Evolutionary conservation across 2,797 vertebrate species (phyloP).

Genomic region (Parotocinclus haroldoi): DNA sequence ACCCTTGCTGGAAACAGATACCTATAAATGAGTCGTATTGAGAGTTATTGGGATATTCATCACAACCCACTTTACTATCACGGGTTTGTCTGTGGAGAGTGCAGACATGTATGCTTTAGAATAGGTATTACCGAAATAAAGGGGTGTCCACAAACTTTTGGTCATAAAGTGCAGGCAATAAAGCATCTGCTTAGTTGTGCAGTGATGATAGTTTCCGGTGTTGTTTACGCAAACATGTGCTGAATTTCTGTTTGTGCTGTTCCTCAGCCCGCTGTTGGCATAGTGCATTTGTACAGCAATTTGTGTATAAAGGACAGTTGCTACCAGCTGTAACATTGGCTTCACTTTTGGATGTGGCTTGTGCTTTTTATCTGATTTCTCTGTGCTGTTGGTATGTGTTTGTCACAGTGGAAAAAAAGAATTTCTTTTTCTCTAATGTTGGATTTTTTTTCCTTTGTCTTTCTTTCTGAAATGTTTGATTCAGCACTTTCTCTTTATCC

Average conservation of each 20-base stretch:
- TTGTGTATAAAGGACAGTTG: constrained; percentile 18
- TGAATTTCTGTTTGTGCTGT: constrained; percentile 29
- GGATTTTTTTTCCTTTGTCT: constrained; percentile 30
- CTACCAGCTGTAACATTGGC: constrained; percentile 7
- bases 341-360: constrained; percentile 54
- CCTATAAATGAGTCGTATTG: too few relatives aligned
- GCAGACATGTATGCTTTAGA: too few relatives aligned
- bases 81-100: too few relatives aligned
- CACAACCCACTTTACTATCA: too few relatives aligned
- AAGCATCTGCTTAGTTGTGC: constrained; percentile 14
- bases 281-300: constrained; percentile 14
- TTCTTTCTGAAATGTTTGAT: constrained; percentile 44
- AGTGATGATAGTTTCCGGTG: constrained; percentile 5
- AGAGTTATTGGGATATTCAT: too few relatives aligned
- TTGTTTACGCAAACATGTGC: constrained; percentile 10
- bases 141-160: too few relatives aligned
- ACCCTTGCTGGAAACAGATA: too few relatives aligned
- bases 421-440: constrained; percentile 28
- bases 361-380: constrained; percentile 51
- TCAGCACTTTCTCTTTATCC: too few relatives aligned
- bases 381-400: constrained; percentile 46
- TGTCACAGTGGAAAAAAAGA: constrained; percentile 45
- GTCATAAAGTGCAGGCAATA: too few relatives aligned
- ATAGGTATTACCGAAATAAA: too few relatives aligned
- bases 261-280: constrained; percentile 19